Conservation (phyloP, 2,113 vertebrate species). For the Archocentrus centrarchus region DNA sequence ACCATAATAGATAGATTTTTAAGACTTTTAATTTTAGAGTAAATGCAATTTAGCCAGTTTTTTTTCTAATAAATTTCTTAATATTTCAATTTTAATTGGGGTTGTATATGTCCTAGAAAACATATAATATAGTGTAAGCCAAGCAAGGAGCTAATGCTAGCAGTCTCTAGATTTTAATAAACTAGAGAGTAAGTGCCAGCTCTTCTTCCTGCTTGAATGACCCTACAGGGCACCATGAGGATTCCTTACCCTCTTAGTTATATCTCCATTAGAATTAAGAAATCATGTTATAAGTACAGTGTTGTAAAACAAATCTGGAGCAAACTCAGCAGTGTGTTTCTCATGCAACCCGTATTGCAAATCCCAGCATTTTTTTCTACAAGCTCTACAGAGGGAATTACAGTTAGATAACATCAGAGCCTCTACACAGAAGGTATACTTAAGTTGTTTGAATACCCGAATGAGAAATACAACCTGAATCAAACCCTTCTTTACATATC, state of each 20-base stretch:
- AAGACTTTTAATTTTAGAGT: background rate
- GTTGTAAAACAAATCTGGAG: background rate
- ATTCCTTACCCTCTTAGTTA: constrained; percentile 8
- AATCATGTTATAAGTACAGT: background rate
- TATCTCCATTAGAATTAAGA: constrained; percentile 10
- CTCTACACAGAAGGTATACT: background rate
- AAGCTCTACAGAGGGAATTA: background rate
- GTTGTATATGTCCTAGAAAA: background rate
- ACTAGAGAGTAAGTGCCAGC: constrained; percentile 1
- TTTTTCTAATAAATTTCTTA: background rate
- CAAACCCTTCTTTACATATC: background rate
- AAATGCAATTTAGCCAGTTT: background rate
- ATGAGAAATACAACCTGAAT: background rate
- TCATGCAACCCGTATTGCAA: background rate
- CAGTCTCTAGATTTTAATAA: constrained; percentile 2
- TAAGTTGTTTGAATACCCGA: background rate
- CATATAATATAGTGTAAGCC: background rate
- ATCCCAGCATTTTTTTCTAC: background rate
- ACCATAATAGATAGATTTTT: background rate
- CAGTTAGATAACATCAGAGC: constrained; percentile 19
- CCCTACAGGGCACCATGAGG: background rate
- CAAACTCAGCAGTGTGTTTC: background rate
- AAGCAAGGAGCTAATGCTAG: background rate
- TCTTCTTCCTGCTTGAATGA: constrained; percentile 22
- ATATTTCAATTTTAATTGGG: background rate